Conservation (phyloP, 2,888 invertebrate genomes). For the Leptarthrus brevirostris region DNA sequence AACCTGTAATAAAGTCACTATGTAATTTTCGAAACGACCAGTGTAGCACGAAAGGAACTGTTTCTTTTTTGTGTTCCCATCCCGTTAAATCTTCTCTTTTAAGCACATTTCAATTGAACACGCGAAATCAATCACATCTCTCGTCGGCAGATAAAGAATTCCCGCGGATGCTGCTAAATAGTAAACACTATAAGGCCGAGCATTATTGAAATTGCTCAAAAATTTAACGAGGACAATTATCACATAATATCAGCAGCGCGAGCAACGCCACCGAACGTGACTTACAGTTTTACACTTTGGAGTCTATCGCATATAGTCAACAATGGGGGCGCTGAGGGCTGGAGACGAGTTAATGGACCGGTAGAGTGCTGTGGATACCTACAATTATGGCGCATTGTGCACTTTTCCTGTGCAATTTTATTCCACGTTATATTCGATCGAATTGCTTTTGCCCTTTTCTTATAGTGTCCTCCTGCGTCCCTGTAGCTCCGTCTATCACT, state of each 20-base stretch:
- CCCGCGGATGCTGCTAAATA: no score
- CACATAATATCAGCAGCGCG: slow-evolving; percentile 24
- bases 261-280: slow-evolving; percentile 12
- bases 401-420: slow-evolving; percentile 18
- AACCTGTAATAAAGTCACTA: no score
- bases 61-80: no score
- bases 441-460: background rate
- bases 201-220: slow-evolving; percentile 28
- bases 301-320: background rate
- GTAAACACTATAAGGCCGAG: no score
- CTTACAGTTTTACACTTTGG: slow-evolving; percentile 36
- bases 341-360: background rate
- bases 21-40: no score
- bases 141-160: no score
- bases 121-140: no score
- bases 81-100: no score
- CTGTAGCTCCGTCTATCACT: background rate
- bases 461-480: background rate
- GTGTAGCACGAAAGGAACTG: no score
- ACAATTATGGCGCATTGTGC: slow-evolving; percentile 30
- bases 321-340: slow-evolving; percentile 10
- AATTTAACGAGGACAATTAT: slow-evolving; percentile 41
- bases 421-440: background rate
- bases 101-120: no score
- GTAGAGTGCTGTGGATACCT: slow-evolving; percentile 19